Base-by-base conservation (phyloP, 2,888 invertebrate species). In the Pandemis heparana region DNA sequence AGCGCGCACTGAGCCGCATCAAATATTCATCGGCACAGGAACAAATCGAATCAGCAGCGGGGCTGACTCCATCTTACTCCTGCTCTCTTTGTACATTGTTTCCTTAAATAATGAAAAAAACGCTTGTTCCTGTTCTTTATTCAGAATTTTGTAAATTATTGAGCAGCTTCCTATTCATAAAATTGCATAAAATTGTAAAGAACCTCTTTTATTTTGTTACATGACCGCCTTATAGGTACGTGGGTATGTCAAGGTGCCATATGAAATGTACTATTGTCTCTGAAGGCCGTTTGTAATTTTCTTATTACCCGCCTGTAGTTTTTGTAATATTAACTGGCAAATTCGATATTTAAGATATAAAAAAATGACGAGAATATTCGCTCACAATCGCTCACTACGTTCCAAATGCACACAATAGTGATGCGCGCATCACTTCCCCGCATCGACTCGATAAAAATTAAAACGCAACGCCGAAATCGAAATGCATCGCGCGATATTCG, bases 1-100 rank as follows among this genome's bases (percentile, higher is more conserved):
- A 94, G 92, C 88, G 92, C 90, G 91, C 93, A 94, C 89, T 92
- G 93, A 93, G 89, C 84, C 88, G 87, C 86, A 94, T 94, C 92
- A 94, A 95, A 94, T 91, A 94, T 95, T 95, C 93, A 95, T 91
- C 90, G 91, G 84, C 84, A 85, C 89, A 91, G 89, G 89, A 92
- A 92, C 92, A 94, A 94, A 95, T 95, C 94, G 94, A 94, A 94
- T 94, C 92, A 92, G 83, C 82, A 79, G 86, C 83, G 86, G 85
- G 86, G 83, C 85, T 68, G 87, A 86, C 88, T 87, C 81, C 85
- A 78, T 92, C 92, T 93, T 91, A 88, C 87, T 92, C 85, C 85
- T 90, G 83, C 80, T 75, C 83, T 80, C 84, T 87, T 85, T 80
- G 87, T 88, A 83, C 79, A 51, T 75, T 70, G 77, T 80, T 79